Evolutionary conservation across 53 echinoderm and acorn worm species (phyloP), one percentile per base, ranked within the genome.

Genomic region (Zoroaster sp.): DNA sequence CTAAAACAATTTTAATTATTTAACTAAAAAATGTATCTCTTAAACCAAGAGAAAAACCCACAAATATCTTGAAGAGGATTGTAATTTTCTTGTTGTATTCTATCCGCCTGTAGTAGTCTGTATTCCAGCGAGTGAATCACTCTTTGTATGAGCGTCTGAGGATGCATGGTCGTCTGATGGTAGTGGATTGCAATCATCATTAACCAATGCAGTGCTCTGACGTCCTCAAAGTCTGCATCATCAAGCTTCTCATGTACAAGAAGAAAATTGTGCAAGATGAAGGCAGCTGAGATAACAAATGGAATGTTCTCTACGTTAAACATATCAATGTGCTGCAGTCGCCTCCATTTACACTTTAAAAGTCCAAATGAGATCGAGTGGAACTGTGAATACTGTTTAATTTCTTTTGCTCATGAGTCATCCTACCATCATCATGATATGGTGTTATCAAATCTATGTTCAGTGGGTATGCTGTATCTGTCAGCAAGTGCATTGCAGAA

Each of bases 181-280:
- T 36, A 71, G 71, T 71, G 71, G 35, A 71, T 35, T 33, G 71
- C 71, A 71, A 31, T 71, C 71, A 33, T 71, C 71, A 3, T 71
- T 36, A 1, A 5, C 71, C 34, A 36, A 71, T 33, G 33, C 45
- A 42, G 49, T n/a, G n/a, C n/a, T n/a, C n/a, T n/a, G n/a, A n/a
- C 76, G 41, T 47, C 49, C 30, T 76, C 76, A 6, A 76, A 45
- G 76, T 76, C 44, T 1, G 2, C 76, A 76, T 76, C 45, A 45
- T 47, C 8, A 1, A 71, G 39, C 32, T 71, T 71, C 71, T 89
- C 89, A 89, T 89, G 76, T 78, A 89, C 66, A 13, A 89, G 44
- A 8, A 77, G 69, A 30, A 89, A 15, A 89, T 78, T 78, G 43
- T 78, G 78, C 21, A 89, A 35, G 20, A 65, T 78, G 78, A 68